These are phyloP conservation scores for Erebia palarica DNA, from an alignment of 2,888 invertebrate species.

Conservation along the genomic window DNA sequence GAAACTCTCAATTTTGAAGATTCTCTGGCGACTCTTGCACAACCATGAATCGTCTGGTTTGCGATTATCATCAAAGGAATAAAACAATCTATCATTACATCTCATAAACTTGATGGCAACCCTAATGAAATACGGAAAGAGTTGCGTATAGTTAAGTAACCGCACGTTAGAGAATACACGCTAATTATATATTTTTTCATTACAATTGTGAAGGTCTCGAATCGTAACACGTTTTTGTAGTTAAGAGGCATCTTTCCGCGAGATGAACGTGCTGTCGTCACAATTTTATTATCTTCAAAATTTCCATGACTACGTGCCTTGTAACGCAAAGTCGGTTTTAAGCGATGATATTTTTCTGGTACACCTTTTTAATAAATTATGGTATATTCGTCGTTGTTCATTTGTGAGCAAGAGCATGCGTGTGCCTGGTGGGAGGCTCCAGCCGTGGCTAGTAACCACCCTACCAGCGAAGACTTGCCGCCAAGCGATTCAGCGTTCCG, in stretches of 20 bases:
- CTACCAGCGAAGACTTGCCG: too few species aligned
- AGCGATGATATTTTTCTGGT: too few species aligned
- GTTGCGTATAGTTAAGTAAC: conserved; percentile 39
- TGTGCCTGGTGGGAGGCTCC: too few species aligned
- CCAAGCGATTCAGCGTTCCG: too few species aligned
- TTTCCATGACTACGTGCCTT: conserved; percentile 3
- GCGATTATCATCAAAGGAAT: too few species aligned
- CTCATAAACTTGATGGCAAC: conserved; percentile 8
- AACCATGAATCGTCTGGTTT: too few species aligned
- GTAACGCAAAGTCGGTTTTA: background rate
- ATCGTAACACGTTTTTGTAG: conserved; percentile 32
- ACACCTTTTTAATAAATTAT: too few species aligned
- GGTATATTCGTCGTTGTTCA: too few species aligned
- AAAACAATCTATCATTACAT: background rate
- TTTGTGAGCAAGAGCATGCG: too few species aligned
- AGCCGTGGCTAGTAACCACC: too few species aligned
- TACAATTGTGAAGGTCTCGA: conserved; percentile 35
- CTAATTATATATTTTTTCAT: conserved; percentile 43
- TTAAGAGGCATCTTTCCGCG: conserved; percentile 24
- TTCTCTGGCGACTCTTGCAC: too few species aligned
- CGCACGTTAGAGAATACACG: conserved; percentile 35
- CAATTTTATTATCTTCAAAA: conserved; percentile 5
- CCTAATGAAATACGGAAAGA: conserved; percentile 38
- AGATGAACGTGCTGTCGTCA: conserved; percentile 13
- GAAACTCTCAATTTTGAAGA: too few species aligned